Percentiles rank a stretch among this genome's conserved stretches.
Conservation (phyloP, 2,888 invertebrate genomes). For the Lymantria monacha region DNA sequence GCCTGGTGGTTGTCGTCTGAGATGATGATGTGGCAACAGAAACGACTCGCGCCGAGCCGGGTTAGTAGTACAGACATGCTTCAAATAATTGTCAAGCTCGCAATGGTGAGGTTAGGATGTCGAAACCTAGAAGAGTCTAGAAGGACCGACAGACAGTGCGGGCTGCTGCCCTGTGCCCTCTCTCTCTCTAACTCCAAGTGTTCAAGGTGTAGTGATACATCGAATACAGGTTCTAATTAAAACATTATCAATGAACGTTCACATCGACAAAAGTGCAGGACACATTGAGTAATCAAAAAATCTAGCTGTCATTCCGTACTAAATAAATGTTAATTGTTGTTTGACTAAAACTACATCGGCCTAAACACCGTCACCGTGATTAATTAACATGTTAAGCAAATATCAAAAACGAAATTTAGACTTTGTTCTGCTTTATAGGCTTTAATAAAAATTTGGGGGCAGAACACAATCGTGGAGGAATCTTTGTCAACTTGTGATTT, state of each 20-base stretch:
- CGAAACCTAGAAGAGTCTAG: conserved; percentile 70
- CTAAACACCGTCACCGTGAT: conserved; percentile 79
- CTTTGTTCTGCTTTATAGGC: conserved; percentile 76
- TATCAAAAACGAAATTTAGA: conserved; percentile 83
- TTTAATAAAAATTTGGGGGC: conserved; percentile 59
- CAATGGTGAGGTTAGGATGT: conserved; percentile 78
- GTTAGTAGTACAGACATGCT: conserved; percentile 79
- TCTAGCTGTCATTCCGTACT: conserved; percentile 78
- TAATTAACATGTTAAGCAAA: conserved; percentile 71
- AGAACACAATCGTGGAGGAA: conserved; percentile 67
- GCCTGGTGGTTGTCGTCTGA: conserved; percentile 59
- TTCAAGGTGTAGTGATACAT: conserved; percentile 77
- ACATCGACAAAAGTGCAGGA: conserved; percentile 72
- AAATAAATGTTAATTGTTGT: conserved; percentile 49
- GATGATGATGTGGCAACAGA: conserved; percentile 78
- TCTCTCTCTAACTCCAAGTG: conserved; percentile 48
- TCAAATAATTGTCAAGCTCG: conserved; percentile 79
- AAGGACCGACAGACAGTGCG: conserved; percentile 63
- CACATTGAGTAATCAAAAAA: conserved; percentile 66
- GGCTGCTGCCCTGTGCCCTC: conserved; percentile 53
- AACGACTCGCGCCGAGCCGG: conserved; percentile 77
- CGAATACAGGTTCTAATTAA: conserved; percentile 75
- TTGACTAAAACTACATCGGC: conserved; percentile 71
- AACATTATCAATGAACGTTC: conserved; percentile 70
- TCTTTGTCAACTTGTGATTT: conserved; percentile 34